These are phyloP conservation scores for Cathartes aura DNA, from an alignment of 2,113 vertebrate species.

Conservation along the genomic window DNA sequence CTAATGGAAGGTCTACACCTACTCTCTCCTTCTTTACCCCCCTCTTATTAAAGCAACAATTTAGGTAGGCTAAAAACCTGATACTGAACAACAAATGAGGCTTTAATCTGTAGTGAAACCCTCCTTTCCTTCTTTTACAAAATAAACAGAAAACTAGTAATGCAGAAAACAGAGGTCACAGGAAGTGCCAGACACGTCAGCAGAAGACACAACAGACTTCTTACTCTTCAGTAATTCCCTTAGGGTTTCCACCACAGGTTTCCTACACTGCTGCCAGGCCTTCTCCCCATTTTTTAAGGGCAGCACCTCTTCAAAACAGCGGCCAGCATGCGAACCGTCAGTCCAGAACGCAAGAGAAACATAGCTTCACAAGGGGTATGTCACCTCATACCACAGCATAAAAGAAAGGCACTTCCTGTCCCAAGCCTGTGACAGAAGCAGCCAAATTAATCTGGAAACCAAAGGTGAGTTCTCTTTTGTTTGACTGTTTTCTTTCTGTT, in stretches of 20 bases:
- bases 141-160: neutral
- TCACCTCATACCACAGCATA: neutral
- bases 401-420: neutral
- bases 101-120: neutral
- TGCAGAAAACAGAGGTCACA: neutral
- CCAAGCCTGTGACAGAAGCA: neutral
- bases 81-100: neutral
- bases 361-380: rapidly evolving
- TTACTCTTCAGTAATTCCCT: neutral
- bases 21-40: neutral
- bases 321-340: neutral
- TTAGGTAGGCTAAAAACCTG: neutral
- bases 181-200: neutral
- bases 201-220: neutral
- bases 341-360: neutral
- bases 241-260: neutral
- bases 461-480: rapidly evolving
- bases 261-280: neutral
- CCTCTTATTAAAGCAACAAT: neutral
- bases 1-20: neutral
- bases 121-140: neutral
- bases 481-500: neutral
- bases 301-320: neutral
- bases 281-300: neutral
- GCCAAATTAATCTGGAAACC: neutral